Conservation (phyloP, 2,888 invertebrate genomes). For the Harpagoxenus sublaevis region DNA sequence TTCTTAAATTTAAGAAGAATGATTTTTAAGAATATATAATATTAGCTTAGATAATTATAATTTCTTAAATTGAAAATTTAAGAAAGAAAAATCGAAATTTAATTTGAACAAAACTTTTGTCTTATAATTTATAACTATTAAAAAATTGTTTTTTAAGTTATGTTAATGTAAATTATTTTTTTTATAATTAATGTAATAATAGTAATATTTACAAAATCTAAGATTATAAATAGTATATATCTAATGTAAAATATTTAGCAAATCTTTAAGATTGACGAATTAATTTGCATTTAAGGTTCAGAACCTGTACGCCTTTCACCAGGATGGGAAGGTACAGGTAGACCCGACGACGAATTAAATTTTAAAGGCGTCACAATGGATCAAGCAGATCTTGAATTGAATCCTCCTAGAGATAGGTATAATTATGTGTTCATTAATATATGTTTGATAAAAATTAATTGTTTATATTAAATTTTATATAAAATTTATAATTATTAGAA, state of each 20-base stretch:
- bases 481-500: background rate
- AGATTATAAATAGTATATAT: background rate
- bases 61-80: background rate
- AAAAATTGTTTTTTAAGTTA: background rate
- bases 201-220: background rate
- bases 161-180: background rate
- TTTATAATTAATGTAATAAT: background rate
- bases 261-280: background rate
- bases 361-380: conserved; percentile 92
- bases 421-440: conserved; percentile 32
- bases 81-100: background rate
- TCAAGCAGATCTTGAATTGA: conserved; percentile 90
- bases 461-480: background rate
- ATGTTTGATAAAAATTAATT: background rate
- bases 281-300: conserved; percentile 84
- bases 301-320: conserved; percentile 95
- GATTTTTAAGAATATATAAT: background rate
- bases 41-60: background rate
- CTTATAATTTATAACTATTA: background rate
- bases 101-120: background rate
- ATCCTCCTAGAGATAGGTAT: conserved; percentile 92
- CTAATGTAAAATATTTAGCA: background rate
- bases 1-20: background rate
- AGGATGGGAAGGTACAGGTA: conserved; percentile 95
- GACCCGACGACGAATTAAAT: conserved; percentile 94